Conservation (phyloP, 2,888 invertebrate genomes). For the Drosophila mercatorum region DNA sequence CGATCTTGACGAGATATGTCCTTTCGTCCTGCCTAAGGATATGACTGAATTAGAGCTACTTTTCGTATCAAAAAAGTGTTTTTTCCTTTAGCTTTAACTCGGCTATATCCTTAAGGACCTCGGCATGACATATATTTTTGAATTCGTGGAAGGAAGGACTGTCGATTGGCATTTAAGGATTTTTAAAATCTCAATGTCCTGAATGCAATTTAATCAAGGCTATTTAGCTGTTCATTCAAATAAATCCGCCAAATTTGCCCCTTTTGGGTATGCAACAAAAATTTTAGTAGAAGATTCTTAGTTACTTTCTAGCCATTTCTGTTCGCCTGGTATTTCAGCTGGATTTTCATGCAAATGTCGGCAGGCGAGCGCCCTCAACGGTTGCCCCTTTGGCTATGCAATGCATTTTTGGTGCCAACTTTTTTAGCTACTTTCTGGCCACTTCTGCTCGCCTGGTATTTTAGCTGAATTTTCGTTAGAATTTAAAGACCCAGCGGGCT, state of each 20-base stretch:
- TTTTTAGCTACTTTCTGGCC: not conserved
- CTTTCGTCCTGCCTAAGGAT: not conserved
- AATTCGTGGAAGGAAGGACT: not conserved
- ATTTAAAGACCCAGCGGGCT: not conserved
- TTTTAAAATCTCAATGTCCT: not conserved
- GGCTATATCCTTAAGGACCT: not conserved
- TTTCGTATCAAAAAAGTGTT: not conserved
- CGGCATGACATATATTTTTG: not conserved
- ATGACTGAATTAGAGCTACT: not conserved
- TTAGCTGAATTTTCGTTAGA: not conserved
- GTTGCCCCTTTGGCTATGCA: not conserved
- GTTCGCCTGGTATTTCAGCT: not conserved
- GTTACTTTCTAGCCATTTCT: not conserved
- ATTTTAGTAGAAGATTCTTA: not conserved
- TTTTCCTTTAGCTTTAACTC: not conserved
- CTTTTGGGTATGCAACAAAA: not conserved
- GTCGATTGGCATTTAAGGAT: not conserved
- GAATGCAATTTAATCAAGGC: not conserved
- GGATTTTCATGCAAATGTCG: too few relatives aligned
- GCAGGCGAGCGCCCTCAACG: too few relatives aligned
- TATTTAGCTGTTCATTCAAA: not conserved
- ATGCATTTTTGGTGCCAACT: not conserved
- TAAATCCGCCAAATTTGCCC: not conserved
- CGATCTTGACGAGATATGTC: not conserved
- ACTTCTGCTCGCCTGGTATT: conserved; percentile 8